phyloP scores from a whole-genome alignment of 2,797 vertebrate species.

The Limosa lapponica region DNA sequence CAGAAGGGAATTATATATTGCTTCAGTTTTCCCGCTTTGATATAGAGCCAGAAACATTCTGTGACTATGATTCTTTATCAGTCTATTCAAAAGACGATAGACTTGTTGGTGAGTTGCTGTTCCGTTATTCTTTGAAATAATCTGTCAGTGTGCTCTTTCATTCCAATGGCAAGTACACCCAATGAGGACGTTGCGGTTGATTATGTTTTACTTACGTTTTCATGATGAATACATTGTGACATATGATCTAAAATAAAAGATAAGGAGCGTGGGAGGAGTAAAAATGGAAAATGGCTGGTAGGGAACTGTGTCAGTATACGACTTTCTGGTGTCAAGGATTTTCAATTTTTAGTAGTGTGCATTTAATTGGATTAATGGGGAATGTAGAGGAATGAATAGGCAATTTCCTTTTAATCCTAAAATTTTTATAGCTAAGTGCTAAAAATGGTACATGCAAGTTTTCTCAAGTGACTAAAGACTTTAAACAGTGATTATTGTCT shows the following conservation, averaged over 20 bases:
- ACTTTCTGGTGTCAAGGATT: background rate
- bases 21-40: conserved; percentile 82
- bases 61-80: conserved; percentile 73
- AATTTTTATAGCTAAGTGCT: background rate
- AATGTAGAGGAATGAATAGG: background rate
- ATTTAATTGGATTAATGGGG: background rate
- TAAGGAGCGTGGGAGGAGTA: background rate
- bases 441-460: background rate
- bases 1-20: conserved; percentile 71
- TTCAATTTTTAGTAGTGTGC: background rate
- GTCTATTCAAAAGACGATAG: conserved; percentile 68
- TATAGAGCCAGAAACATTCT: conserved; percentile 78
- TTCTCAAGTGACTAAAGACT: background rate
- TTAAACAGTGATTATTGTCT: background rate
- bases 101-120: conserved; percentile 78
- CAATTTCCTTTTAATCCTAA: background rate
- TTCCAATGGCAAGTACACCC: background rate
- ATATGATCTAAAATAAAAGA: background rate
- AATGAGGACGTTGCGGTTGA: background rate
- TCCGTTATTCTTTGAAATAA: background rate
- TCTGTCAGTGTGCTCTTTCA: background rate
- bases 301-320: background rate
- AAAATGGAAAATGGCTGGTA: background rate
- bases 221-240: background rate
- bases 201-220: background rate